A percentile compares a stretch with the other conserved stretches of the same genome.
phyloP scores from a whole-genome alignment of 2,797 vertebrate genomes.

The Enteromius paludinosus region DNA sequence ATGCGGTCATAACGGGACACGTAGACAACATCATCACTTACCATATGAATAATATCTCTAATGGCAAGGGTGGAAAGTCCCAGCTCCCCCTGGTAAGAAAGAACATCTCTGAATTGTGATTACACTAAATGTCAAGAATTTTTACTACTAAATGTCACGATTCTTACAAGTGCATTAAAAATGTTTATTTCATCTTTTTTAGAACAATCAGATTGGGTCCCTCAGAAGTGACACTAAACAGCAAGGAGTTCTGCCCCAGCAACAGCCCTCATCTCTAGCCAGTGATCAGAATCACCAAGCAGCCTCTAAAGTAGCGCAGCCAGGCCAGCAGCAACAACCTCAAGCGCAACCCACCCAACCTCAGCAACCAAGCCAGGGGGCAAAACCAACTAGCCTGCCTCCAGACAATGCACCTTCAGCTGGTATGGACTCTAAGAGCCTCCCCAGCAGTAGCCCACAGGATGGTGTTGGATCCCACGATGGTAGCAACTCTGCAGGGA shows the following conservation, averaged over 20 bases:
- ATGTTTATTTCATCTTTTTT: constrained; percentile 61
- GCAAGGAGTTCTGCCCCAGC: constrained; percentile 75
- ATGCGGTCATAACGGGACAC: constrained; percentile 96
- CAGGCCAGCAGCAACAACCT: constrained; percentile 78
- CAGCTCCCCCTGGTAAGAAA: constrained; percentile 89
- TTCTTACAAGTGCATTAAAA: not conserved
- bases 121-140: not conserved
- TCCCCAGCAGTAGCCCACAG: constrained; percentile 88
- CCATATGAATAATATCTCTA: constrained; percentile 98
- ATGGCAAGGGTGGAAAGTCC: constrained; percentile 92
- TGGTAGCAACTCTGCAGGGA: constrained; percentile 80
- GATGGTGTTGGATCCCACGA: constrained; percentile 80
- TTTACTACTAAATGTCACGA: not conserved
- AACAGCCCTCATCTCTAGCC: constrained; percentile 78
- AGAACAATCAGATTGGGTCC: constrained; percentile 90
- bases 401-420: constrained; percentile 85
- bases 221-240: constrained; percentile 90
- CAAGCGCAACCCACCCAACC: constrained; percentile 74
- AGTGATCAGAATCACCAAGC: constrained; percentile 92
- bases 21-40: constrained; percentile 97
- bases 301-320: constrained; percentile 90
- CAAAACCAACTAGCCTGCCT: constrained; percentile 82
- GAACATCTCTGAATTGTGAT: constrained; percentile 5
- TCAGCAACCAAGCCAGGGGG: constrained; percentile 81
- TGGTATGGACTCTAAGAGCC: constrained; percentile 89